These are phyloP conservation scores for Dendrocincla fuliginosa DNA, from an alignment of 2,797 vertebrate genomes.

Conservation along the genomic window DNA sequence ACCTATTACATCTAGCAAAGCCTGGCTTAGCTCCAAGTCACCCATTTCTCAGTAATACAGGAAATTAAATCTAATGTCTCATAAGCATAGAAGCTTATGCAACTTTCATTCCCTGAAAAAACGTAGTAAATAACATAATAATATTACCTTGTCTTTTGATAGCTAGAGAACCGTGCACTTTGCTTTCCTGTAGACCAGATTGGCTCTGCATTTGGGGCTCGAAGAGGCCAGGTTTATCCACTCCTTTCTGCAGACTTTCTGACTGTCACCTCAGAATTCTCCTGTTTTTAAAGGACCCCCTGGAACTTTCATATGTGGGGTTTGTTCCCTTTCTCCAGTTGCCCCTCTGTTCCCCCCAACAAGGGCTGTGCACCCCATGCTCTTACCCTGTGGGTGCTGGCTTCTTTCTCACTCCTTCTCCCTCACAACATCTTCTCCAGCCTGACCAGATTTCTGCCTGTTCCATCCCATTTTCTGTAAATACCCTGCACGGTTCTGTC, in stretches of 20 bases:
- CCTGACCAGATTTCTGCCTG: neutral
- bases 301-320: neutral
- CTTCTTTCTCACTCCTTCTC: neutral
- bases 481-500: neutral
- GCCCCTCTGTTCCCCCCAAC: fast-evolving
- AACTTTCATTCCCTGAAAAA: neutral
- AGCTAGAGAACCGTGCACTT: neutral
- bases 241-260: neutral
- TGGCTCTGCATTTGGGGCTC: neutral
- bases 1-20: neutral
- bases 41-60: constrained; percentile 23
- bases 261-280: neutral
- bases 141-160: neutral
- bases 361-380: neutral
- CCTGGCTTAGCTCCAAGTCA: constrained; percentile 28
- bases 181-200: neutral
- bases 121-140: neutral
- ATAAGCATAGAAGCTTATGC: neutral
- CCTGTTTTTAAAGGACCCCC: neutral
- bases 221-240: neutral
- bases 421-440: neutral
- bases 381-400: neutral
- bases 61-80: constrained; percentile 27
- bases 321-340: neutral
- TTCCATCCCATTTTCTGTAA: neutral